These are phyloP conservation scores for Eilema griseolum DNA, from an alignment of 2,888 invertebrate species.

Conservation along the genomic window DNA sequence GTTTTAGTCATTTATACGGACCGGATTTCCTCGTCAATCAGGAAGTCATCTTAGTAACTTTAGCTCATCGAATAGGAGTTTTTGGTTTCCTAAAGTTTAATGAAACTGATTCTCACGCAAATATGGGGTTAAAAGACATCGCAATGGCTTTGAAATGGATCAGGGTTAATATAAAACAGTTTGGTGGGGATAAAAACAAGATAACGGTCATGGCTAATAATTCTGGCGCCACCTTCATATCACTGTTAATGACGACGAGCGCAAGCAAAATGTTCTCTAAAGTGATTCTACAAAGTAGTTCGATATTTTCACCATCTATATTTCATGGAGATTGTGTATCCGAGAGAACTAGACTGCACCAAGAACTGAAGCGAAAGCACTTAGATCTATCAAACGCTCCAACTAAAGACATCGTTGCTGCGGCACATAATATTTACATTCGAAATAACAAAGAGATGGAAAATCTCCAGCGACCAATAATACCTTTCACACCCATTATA, in stretches of 20 bases:
- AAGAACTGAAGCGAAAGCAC: conserved; percentile 59
- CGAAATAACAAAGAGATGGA: conserved; percentile 62
- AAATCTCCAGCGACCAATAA: conserved; percentile 71
- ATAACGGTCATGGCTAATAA: conserved; percentile 77
- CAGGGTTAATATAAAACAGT: conserved; percentile 67
- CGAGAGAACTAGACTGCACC: conserved; percentile 64
- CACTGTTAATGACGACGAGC: conserved; percentile 71
- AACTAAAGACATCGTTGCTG: conserved; percentile 64
- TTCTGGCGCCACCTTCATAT: conserved; percentile 74
- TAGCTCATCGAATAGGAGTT: conserved; percentile 76
- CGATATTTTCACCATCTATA: conserved; percentile 73
- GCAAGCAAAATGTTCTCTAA: conserved; percentile 73
- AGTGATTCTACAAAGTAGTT: conserved; percentile 80
- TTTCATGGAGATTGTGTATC: conserved; percentile 63
- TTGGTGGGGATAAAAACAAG: conserved; percentile 73
- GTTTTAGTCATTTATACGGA: conserved; percentile 79
- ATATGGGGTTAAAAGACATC: conserved; percentile 83
- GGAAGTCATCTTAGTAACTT: conserved; percentile 70
- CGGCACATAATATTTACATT: conserved; percentile 69
- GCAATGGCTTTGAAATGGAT: conserved; percentile 80
- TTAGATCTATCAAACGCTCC: conserved; percentile 56
- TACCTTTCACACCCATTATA: conserved; percentile 75
- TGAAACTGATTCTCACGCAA: conserved; percentile 66
- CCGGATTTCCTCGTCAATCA: conserved; percentile 80
- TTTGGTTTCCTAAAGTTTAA: conserved; percentile 79